Percentiles rank a stretch among this genome's conserved stretches.
Evolutionary conservation across 92 coral and sea anemone species (phyloP).

Genomic region (Epizoanthus illoricatus): DNA sequence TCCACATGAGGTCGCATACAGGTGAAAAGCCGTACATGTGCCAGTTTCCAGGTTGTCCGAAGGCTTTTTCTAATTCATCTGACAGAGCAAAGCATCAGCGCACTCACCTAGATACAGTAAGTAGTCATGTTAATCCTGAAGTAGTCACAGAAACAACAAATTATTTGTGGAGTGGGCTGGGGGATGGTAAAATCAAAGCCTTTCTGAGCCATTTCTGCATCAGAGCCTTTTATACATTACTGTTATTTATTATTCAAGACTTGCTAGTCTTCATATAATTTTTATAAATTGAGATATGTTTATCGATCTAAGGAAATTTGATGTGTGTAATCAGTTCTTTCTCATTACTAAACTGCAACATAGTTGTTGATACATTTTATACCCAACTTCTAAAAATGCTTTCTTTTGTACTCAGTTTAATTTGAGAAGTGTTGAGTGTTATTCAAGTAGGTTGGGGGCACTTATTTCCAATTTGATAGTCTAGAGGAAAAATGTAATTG

Average conservation of each 20-base stretch:
- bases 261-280: too few relatives aligned
- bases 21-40: constrained; percentile 99
- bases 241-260: too few relatives aligned
- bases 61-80: constrained; percentile 96
- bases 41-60: constrained; percentile 91
- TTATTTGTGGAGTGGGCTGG: not conserved
- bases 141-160: not conserved
- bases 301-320: too few relatives aligned
- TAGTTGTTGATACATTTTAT: too few relatives aligned
- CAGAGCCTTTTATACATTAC: not conserved
- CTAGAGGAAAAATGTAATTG: too few relatives aligned
- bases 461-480: not conserved
- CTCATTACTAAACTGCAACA: too few relatives aligned
- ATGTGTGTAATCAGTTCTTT: too few relatives aligned
- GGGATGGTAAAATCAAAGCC: too few relatives aligned
- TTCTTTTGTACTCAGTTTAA: not conserved
- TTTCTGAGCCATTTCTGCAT: too few relatives aligned
- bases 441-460: not conserved
- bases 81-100: constrained; percentile 98
- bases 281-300: too few relatives aligned
- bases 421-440: not conserved
- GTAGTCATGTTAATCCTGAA: not conserved
- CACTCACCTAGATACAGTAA: constrained; percentile 95
- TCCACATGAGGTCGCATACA: constrained; percentile 98
- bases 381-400: too few relatives aligned